Evolutionary conservation across 2,113 vertebrate species (phyloP), one percentile per base, ranked within the genome.

Genomic region (Ochotona curzoniae): DNA sequence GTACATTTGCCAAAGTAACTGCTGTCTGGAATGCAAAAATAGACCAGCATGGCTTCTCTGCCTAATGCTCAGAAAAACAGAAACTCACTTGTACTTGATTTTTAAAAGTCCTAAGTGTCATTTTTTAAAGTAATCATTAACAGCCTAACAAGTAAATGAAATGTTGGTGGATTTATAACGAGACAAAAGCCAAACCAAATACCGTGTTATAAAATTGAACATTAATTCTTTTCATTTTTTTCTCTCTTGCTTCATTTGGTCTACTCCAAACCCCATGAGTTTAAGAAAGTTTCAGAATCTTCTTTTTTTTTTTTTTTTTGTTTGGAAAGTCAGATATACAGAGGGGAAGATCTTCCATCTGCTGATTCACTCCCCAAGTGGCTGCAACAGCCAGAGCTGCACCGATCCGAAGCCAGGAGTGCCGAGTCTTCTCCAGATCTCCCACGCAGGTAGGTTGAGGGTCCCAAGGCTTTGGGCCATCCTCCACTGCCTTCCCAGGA

Each of bases 131-230:
- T 73, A 21, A 73, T 35, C 76, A 63, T 44, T 90, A 92, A 64
- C 7, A 75, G 23, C 3, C 57, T 35, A 79, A 75, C 60, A 15
- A 69, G 93, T 44, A 84, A 80, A 73, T 57, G 13, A 57, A 38
- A 63, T 89, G 21, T 85, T 91, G 89, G n/a, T 64, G 18, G 7
- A 67, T 89, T 85, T 78, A n/a, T 79, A 92, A 69, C 80, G 90
- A 66, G 47, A 88, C 35, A 86, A 73, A 69, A 54, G n/a, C n/a
- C 21, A 28, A 15, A 63, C 12, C 38, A 83, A 81, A 93, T 54
- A 38, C 12, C 2, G 5, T 74, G 69, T 63, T 71, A 18, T 35
- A 88, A 4, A 73, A 47, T 26, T 54, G 82, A 90, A 54, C 25
- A n/a, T 54, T 15, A 69, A 5, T 66, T 90, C 66, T 70, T 44